A percentile compares a stretch with the other conserved stretches of the same genome.
phyloP scores from a whole-genome alignment of 2,797 vertebrate species.

The Astyanax mexicanus region DNA sequence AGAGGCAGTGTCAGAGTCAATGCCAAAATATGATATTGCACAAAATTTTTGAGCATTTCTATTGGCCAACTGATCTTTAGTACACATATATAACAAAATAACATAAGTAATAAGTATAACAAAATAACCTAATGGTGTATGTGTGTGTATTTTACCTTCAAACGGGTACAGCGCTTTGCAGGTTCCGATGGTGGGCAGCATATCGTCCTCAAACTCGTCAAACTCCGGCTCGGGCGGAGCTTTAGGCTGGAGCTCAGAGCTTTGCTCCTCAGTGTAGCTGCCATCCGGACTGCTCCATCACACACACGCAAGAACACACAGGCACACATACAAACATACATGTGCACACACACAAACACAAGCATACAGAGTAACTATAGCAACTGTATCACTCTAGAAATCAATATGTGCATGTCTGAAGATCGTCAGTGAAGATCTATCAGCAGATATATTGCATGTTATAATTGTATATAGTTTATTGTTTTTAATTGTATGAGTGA shows the following conservation, averaged over 20 bases:
- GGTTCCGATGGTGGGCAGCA: constrained; percentile 92
- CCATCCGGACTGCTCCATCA: constrained; percentile 99
- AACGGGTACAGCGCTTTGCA: constrained; percentile 97
- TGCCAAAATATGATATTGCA: too few species aligned
- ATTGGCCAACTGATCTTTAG: too few species aligned
- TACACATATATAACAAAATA: too few species aligned
- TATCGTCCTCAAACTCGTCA: constrained; percentile 91
- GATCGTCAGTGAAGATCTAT: too few species aligned
- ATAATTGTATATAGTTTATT: too few species aligned
- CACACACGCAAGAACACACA: constrained; percentile 79
- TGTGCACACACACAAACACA: constrained; percentile 64
- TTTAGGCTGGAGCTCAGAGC: constrained; percentile 92
- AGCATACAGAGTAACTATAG: constrained; percentile 83
- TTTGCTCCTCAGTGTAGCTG: constrained; percentile 98
- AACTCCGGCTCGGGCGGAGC: constrained; percentile 69
- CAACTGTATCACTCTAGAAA: constrained; percentile 63
- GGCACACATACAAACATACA: constrained; percentile 64
- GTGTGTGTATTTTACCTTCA: constrained; percentile 83
- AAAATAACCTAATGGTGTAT: background rate
- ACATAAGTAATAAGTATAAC: too few species aligned
- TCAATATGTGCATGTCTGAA: too few species aligned
- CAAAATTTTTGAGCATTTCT: too few species aligned
- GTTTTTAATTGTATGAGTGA: too few species aligned
- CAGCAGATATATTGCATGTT: too few species aligned
- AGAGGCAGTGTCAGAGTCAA: too few species aligned